These are phyloP conservation scores for Trissonchulus latispiculum DNA, from an alignment of 2,888 invertebrate species.

Conservation along the genomic window DNA sequence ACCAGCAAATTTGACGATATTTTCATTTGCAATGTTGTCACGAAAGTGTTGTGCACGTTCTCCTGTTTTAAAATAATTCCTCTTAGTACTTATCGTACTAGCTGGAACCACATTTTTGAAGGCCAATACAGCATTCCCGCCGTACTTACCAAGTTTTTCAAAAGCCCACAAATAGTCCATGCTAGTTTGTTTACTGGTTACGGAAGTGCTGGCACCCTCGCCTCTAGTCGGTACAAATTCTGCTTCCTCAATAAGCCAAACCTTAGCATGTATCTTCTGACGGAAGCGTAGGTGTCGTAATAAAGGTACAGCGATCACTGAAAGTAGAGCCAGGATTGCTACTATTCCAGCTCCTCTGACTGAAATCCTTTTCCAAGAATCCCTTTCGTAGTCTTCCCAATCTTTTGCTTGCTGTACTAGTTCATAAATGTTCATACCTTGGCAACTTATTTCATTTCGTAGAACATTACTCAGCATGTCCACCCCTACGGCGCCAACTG, in stretches of 20 bases:
- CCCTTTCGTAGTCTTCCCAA: background rate
- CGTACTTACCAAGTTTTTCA: background rate
- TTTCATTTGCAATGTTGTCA: background rate
- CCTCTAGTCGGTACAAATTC: background rate
- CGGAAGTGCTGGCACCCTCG: background rate
- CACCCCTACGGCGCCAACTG: background rate
- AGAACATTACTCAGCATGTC: background rate
- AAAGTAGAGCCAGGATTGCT: background rate
- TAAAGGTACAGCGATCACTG: background rate
- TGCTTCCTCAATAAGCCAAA: background rate
- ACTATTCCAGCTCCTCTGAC: background rate
- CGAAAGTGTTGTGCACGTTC: background rate
- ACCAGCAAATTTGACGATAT: slow-evolving; percentile 1
- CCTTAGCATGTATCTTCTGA: background rate
- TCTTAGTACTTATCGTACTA: background rate
- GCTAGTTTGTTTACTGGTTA: background rate
- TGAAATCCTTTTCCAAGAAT: background rate
- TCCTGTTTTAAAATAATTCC: background rate
- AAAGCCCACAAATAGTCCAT: background rate
- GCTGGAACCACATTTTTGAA: background rate
- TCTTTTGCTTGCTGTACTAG: background rate
- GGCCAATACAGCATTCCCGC: background rate
- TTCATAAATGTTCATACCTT: background rate
- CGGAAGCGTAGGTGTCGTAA: background rate
- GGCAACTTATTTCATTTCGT: background rate